These are phyloP conservation scores for Oligia fasciuncula DNA, from an alignment of 2,888 invertebrate genomes.

Conservation along the genomic window DNA sequence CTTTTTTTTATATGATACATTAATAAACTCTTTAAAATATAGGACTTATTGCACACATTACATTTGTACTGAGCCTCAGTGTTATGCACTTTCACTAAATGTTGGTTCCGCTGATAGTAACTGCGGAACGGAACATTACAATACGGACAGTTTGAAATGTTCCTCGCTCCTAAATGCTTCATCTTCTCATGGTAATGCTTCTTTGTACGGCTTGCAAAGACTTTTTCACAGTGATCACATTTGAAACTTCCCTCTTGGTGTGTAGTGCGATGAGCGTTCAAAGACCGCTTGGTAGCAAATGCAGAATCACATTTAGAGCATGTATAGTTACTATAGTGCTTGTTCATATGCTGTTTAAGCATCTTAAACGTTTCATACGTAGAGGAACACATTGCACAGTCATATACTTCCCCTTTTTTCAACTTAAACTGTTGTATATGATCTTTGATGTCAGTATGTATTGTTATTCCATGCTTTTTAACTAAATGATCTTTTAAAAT, in stretches of 20 bases:
- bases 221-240: constrained; percentile 83
- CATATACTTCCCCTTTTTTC: constrained; percentile 80
- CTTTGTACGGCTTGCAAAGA: constrained; percentile 79
- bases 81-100: constrained; percentile 84
- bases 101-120: constrained; percentile 85
- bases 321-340: constrained; percentile 80
- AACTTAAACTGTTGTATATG: constrained; percentile 82
- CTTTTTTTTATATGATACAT: constrained; percentile 85
- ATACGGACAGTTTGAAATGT: constrained; percentile 83
- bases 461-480: constrained; percentile 72
- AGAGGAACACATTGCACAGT: constrained; percentile 80
- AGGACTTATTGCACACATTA: constrained; percentile 81
- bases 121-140: constrained; percentile 82
- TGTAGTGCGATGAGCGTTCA: constrained; percentile 77
- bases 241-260: constrained; percentile 83
- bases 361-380: constrained; percentile 86
- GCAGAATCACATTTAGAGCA: constrained; percentile 79
- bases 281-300: constrained; percentile 80
- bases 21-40: constrained; percentile 80
- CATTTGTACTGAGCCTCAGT: constrained; percentile 84
- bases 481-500: constrained; percentile 77
- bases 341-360: constrained; percentile 86
- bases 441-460: constrained; percentile 81
- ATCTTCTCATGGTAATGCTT: constrained; percentile 84
- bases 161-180: constrained; percentile 81